A percentile compares a stretch with the other conserved stretches of the same genome.
phyloP scores from a whole-genome alignment of 1,140 invertebrate genomes.

The Drosophila subpulchrella region DNA sequence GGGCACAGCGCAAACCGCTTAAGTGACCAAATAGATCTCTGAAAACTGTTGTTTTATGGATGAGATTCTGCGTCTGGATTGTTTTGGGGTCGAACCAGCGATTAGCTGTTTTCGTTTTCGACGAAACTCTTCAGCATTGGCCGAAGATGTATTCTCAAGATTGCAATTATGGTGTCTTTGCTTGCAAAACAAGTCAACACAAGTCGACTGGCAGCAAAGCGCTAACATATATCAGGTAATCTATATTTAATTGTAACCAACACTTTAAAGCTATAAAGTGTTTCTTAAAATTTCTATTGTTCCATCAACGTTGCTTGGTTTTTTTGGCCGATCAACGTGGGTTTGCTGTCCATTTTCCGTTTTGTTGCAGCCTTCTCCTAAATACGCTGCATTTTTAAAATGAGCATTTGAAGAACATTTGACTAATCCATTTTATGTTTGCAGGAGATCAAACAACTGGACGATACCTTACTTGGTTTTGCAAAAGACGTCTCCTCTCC shows the following conservation, averaged over 20 bases:
- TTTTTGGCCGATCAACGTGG: conserved; percentile 25
- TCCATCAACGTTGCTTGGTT: conserved; percentile 40
- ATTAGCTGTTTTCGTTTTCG: background rate
- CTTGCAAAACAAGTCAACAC: conserved; percentile 17
- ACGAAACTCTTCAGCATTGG: conserved; percentile 2
- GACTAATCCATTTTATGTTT: conserved; percentile 43
- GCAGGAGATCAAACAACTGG: conserved; percentile 26
- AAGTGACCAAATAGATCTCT: background rate
- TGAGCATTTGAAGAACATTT: background rate
- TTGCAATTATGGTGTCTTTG: conserved; percentile 11
- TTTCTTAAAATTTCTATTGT: conserved; percentile 25
- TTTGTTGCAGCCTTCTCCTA: conserved; percentile 14
- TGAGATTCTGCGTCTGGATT: conserved; percentile 2
- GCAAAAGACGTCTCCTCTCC: background rate
- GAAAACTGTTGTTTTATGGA: conserved; percentile 11
- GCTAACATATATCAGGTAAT: conserved; percentile 38
- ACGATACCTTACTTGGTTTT: conserved; percentile 5
- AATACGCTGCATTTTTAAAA: conserved; percentile 22
- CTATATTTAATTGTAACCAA: conserved; percentile 21
- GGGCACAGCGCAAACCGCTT: background rate
- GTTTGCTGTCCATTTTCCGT: conserved; percentile 20
- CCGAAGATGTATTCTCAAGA: conserved; percentile 19
- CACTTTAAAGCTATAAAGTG: conserved; percentile 23
- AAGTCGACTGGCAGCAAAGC: conserved; percentile 13
- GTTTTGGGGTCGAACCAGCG: conserved; percentile 19